Evolutionary conservation across 2,797 vertebrate species (phyloP).

Genomic region (Cyprinella venusta): DNA sequence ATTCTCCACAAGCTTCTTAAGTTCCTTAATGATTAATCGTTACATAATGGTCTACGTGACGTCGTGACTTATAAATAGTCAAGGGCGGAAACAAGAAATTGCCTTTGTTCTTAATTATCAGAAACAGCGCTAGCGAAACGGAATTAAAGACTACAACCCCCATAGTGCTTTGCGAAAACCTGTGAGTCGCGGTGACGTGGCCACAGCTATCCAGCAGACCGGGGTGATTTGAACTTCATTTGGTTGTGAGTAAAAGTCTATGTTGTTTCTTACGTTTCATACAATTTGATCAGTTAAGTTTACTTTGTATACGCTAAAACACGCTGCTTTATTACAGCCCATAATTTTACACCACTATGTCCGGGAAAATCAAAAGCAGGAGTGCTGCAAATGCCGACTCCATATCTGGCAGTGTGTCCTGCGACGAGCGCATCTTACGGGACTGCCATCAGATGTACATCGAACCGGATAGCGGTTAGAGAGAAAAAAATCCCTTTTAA

Average conservation of each 20-base stretch:
- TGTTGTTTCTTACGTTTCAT: background rate
- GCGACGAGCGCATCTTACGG: conserved; percentile 82
- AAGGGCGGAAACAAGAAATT: background rate
- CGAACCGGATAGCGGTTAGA: conserved; percentile 72
- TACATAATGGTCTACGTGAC: background rate
- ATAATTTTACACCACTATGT: conserved; percentile 64
- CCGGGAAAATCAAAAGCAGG: conserved; percentile 80
- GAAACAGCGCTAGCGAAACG: background rate
- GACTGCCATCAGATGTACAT: conserved; percentile 84
- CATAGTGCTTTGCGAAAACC: conserved; percentile 57
- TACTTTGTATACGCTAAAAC: background rate
- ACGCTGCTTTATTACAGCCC: background rate
- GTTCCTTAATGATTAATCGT: background rate
- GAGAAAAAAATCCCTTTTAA: background rate
- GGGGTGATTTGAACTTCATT: conserved; percentile 76
- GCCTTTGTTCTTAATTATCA: background rate
- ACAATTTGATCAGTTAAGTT: background rate
- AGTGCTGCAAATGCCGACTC: conserved; percentile 80
- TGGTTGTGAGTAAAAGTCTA: background rate
- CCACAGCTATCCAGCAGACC: conserved; percentile 66
- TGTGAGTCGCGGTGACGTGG: conserved; percentile 63
- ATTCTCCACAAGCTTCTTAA: background rate
- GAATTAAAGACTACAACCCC: conserved; percentile 70
- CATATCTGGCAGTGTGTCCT: conserved; percentile 72
- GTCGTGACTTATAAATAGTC: background rate